These are phyloP conservation scores for Semicossyphus pulcher DNA, from an alignment of 2,113 vertebrate genomes.

Conservation along the genomic window DNA sequence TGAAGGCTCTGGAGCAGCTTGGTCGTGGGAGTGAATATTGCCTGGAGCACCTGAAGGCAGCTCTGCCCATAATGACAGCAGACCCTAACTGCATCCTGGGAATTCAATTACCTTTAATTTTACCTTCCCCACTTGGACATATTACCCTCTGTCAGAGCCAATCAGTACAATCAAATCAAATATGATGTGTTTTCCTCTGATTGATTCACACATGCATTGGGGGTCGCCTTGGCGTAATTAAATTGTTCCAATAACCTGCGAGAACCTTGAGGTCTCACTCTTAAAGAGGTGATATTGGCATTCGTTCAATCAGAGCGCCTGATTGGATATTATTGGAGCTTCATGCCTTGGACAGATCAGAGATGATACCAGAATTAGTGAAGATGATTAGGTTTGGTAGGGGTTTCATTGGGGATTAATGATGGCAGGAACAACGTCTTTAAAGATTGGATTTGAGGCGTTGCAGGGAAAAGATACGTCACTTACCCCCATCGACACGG, in stretches of 20 bases:
- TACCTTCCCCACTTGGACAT: constrained; percentile 34
- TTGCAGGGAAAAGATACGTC: constrained; percentile 18
- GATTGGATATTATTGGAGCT: background rate
- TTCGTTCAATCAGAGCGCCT: constrained; percentile 19
- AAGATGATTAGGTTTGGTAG: constrained; percentile 8
- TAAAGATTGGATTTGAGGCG: constrained; percentile 14
- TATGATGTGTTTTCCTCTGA: constrained; percentile 48
- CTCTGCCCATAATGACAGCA: constrained; percentile 27
- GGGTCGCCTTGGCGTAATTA: constrained; percentile 11
- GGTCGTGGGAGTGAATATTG: constrained; percentile 13
- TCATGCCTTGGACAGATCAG: constrained; percentile 23
- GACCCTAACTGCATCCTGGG: constrained; percentile 33
- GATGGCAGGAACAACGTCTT: background rate
- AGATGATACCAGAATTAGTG: constrained; percentile 37
- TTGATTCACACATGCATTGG: constrained; percentile 25
- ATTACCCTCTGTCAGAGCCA: constrained; percentile 60
- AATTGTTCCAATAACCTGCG: constrained; percentile 21
- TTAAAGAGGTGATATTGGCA: constrained; percentile 9
- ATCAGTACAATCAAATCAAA: constrained; percentile 52
- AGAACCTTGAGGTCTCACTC: constrained; percentile 5
- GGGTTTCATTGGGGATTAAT: constrained; percentile 9
- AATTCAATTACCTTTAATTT: constrained; percentile 66
- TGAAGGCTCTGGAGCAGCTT: constrained; percentile 1
- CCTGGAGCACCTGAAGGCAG: constrained; percentile 30
- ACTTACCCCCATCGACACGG: background rate